A percentile compares a stretch with the other conserved stretches of the same genome.
Evolutionary conservation across 37 sponge, comb jelly and placozoan species (phyloP).

Genomic region (Ianthella basta): DNA sequence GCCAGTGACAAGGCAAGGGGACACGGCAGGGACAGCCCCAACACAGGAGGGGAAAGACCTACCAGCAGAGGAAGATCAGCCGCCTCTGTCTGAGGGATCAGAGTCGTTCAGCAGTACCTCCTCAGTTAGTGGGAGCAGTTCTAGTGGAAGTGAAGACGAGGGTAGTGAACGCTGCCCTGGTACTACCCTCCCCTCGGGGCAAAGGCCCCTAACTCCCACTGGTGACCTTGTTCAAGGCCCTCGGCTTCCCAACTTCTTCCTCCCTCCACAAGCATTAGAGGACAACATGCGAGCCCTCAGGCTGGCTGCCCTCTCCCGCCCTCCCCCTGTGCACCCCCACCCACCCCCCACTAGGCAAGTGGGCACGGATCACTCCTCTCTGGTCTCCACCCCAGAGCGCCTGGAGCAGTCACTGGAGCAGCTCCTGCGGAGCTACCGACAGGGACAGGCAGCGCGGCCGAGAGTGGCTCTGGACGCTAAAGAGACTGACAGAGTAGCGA

Average conservation of each 20-base stretch:
- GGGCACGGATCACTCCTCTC: background rate
- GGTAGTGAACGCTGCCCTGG: background rate
- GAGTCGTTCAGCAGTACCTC: too few relatives aligned
- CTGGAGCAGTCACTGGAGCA: conserved; percentile 25
- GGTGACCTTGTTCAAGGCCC: background rate
- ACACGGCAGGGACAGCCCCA: too few relatives aligned
- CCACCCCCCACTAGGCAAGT: background rate
- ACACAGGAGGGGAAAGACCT: too few relatives aligned
- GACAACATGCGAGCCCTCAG: conserved; percentile 62
- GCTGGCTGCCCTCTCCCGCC: conserved; percentile 51
- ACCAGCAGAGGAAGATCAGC: too few relatives aligned
- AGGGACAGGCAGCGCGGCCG: background rate
- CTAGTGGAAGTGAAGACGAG: background rate
- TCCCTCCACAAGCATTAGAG: conserved; percentile 67
- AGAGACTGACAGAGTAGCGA: conserved; percentile 60
- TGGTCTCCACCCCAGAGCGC: conserved; percentile 19
- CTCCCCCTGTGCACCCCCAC: conserved; percentile 38
- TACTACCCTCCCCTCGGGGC: too few relatives aligned
- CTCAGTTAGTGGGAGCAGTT: too few relatives aligned
- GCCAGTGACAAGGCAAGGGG: too few relatives aligned
- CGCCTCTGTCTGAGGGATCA: too few relatives aligned
- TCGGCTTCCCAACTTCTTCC: conserved; percentile 72
- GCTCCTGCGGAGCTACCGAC: background rate
- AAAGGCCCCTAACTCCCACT: too few relatives aligned
- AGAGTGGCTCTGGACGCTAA: background rate